These are phyloP conservation scores for Muscicapa comitata DNA, from an alignment of 2,797 vertebrate species.

Conservation along the genomic window DNA sequence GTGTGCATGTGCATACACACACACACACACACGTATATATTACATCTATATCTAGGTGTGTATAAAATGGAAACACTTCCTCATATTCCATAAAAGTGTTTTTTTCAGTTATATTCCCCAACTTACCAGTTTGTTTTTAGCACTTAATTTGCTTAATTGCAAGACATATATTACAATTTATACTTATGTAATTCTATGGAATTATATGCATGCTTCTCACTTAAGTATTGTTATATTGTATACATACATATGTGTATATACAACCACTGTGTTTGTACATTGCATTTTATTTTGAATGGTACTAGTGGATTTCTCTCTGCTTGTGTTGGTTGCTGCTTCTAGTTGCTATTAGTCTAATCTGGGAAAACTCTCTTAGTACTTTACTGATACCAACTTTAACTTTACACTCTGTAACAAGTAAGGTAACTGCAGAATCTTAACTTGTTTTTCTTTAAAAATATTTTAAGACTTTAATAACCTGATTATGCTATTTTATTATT, in stretches of 20 bases:
- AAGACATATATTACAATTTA: not conserved
- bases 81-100: not conserved
- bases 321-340: not conserved
- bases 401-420: not conserved
- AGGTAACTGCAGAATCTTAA: not conserved
- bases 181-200: not conserved
- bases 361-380: not conserved
- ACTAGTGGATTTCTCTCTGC: not conserved
- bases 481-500: not conserved
- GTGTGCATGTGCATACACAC: accelerated
- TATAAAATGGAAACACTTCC: not conserved
- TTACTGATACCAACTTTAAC: not conserved
- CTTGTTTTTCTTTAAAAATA: not conserved
- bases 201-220: not conserved
- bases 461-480: not conserved
- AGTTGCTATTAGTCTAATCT: not conserved
- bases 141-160: not conserved
- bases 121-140: not conserved
- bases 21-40: accelerated
- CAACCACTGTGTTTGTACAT: not conserved
- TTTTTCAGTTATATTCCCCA: not conserved
- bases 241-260: too few species aligned
- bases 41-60: not conserved
- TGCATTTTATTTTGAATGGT: not conserved
- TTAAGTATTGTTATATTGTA: not conserved